phyloP scores from a whole-genome alignment of 1,140 invertebrate species.

The Samia ricini region DNA sequence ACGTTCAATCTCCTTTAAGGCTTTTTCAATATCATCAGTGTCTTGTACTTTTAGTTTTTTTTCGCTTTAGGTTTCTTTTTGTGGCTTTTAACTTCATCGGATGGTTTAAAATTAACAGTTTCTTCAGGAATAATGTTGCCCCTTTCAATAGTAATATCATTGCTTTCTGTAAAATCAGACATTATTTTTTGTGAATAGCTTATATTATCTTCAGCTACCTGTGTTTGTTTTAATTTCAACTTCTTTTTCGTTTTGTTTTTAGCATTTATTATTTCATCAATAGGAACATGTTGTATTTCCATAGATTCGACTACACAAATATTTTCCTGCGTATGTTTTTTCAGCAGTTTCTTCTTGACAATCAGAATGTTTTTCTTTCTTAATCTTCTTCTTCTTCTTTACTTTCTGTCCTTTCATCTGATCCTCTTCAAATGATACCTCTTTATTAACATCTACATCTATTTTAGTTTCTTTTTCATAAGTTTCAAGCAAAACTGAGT shows the following conservation, averaged over 20 bases:
- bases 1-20: constrained; percentile 38
- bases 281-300: background rate
- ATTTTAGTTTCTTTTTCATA: background rate
- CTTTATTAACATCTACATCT: background rate
- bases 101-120: background rate
- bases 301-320: background rate
- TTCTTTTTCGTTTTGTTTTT: constrained; percentile 17
- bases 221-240: constrained; percentile 16
- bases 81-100: constrained; percentile 45
- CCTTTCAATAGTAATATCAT: background rate
- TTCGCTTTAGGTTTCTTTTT: constrained; percentile 71
- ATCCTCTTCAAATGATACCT: constrained; percentile 1
- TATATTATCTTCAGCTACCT: background rate
- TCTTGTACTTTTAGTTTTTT: constrained; percentile 58
- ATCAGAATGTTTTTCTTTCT: constrained; percentile 5
- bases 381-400: background rate
- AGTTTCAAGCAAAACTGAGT: background rate
- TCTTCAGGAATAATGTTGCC: background rate
- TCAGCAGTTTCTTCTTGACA: constrained; percentile 47
- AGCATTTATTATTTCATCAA: background rate
- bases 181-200: background rate
- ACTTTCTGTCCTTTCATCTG: constrained; percentile 3
- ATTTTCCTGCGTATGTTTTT: constrained; percentile 13
- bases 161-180: background rate
- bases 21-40: constrained; percentile 80